Conservation (phyloP, 1,140 invertebrate species). For the Metopolophium dirhodum region DNA sequence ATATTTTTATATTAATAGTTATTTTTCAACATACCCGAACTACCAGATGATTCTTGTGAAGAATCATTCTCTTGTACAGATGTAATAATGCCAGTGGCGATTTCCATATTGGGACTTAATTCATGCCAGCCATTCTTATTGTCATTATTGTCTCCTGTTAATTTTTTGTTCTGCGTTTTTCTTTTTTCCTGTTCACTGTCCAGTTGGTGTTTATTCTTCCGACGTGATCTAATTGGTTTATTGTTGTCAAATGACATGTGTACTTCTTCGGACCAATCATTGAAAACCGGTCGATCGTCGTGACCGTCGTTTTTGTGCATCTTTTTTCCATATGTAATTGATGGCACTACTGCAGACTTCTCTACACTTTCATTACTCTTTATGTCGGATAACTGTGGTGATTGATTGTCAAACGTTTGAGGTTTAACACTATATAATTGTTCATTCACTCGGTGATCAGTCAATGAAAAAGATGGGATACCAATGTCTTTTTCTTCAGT, state of each 20-base stretch:
- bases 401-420: constrained; percentile 6
- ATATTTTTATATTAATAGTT: not conserved
- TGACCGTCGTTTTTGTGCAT: not conserved
- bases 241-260: constrained; percentile 9
- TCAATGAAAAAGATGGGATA: not conserved
- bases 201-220: constrained; percentile 26
- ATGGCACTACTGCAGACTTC: not conserved
- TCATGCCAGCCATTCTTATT: constrained; percentile 46
- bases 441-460: not conserved
- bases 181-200: constrained; percentile 22
- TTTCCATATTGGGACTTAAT: constrained; percentile 43
- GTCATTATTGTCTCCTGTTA: not conserved
- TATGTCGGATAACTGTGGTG: not conserved
- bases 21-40: constrained; percentile 13
- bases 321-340: constrained; percentile 37
- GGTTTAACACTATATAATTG: constrained; percentile 38
- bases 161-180: not conserved
- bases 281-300: constrained; percentile 16
- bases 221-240: not conserved
- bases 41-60: constrained; percentile 21
- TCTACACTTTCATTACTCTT: constrained; percentile 13
- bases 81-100: constrained; percentile 16
- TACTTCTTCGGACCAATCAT: constrained; percentile 34
- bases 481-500: constrained; percentile 4
- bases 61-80: constrained; percentile 35